Evolutionary conservation across 2,113 vertebrate genomes (phyloP).

Genomic region (Arvicanthis niloticus): DNA sequence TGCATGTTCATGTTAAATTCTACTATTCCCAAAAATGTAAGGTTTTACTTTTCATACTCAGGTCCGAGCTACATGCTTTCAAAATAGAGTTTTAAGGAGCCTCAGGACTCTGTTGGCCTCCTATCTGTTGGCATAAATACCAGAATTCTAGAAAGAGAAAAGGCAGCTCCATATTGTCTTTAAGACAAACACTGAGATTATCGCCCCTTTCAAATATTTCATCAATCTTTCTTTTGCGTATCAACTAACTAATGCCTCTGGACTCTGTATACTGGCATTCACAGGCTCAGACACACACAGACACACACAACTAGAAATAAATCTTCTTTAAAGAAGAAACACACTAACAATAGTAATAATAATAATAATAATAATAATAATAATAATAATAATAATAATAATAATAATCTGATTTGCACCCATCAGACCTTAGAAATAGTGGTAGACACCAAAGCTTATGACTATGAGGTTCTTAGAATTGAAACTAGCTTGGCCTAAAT

Average conservation of each 20-base stretch:
- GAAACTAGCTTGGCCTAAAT: background rate
- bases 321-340: background rate
- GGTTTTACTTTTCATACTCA: background rate
- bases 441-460: background rate
- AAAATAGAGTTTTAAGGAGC: background rate
- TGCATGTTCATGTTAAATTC: background rate
- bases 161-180: background rate
- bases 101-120: background rate
- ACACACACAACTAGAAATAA: background rate
- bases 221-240: background rate
- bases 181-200: background rate
- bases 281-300: background rate
- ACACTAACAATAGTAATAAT: background rate
- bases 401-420: background rate
- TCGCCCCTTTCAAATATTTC: background rate
- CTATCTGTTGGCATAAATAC: background rate
- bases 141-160: conserved; percentile 14
- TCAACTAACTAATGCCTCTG: background rate
- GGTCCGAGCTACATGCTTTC: conserved; percentile 1
- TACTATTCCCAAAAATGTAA: background rate
- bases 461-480: background rate
- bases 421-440: background rate
- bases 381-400: background rate
- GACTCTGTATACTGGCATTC: too few species aligned
- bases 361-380: background rate